These are phyloP conservation scores for Brachystomella parvula DNA, from an alignment of 1,140 invertebrate species.

Conservation along the genomic window DNA sequence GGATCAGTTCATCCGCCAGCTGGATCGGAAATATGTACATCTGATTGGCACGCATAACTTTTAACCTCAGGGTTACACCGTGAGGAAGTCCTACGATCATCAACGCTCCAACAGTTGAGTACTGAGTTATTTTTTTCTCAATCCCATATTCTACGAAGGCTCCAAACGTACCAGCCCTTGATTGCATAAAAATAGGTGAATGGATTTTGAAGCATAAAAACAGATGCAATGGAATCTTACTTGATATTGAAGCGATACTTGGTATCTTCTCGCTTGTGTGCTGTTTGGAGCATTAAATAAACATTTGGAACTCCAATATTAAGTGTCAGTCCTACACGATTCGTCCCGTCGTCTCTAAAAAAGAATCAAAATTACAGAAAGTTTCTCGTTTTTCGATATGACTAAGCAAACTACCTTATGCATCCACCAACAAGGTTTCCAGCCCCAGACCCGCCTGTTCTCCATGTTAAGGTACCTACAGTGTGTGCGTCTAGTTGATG, in stretches of 20 bases:
- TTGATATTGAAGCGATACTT: slow-evolving; percentile 61
- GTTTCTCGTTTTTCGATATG: neutral
- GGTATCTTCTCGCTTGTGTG: slow-evolving; percentile 18
- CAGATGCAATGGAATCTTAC: slow-evolving; percentile 48
- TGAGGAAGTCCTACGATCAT: slow-evolving; percentile 73
- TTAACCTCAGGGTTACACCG: slow-evolving; percentile 80
- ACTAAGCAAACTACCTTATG: neutral
- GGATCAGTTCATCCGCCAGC: slow-evolving; percentile 79
- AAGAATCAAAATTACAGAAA: slow-evolving; percentile 12
- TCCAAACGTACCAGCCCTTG: slow-evolving; percentile 67
- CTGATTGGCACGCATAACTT: slow-evolving; percentile 78
- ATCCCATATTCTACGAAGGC: slow-evolving; percentile 78
- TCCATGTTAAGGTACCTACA: slow-evolving; percentile 77
- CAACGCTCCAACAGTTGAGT: slow-evolving; percentile 75
- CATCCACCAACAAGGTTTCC: neutral
- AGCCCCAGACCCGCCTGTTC: slow-evolving; percentile 50
- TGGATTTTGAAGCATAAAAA: neutral
- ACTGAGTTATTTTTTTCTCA: slow-evolving; percentile 84
- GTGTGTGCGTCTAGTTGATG: slow-evolving; percentile 76
- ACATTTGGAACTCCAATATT: slow-evolving; percentile 64
- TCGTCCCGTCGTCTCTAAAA: slow-evolving; percentile 23
- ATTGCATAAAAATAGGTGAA: slow-evolving; percentile 1
- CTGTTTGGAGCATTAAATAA: slow-evolving; percentile 18
- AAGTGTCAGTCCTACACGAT: slow-evolving; percentile 28
- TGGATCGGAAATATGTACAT: slow-evolving; percentile 82